These are phyloP conservation scores for Chanos chanos DNA, from an alignment of 2,797 vertebrate genomes.

Conservation along the genomic window DNA sequence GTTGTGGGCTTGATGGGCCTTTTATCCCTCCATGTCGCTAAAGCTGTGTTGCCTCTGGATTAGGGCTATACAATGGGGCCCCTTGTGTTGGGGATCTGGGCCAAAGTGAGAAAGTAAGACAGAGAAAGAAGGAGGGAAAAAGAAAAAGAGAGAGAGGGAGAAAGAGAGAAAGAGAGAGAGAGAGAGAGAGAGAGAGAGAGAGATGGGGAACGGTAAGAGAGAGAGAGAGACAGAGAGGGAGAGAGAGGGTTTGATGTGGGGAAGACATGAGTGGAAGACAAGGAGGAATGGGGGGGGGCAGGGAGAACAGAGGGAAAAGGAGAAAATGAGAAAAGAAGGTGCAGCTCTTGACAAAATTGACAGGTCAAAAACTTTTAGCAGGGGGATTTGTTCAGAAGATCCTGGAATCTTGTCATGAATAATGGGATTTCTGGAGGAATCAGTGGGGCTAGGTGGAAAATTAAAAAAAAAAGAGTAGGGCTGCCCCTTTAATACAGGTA, in stretches of 20 bases:
- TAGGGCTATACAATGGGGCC: slow-evolving; percentile 96
- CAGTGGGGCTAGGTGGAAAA: slow-evolving; percentile 58
- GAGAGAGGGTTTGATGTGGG: no score
- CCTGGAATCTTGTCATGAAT: slow-evolving; percentile 70
- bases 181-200: slow-evolving; percentile 52
- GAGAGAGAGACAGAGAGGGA: neutral
- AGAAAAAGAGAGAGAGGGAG: slow-evolving; percentile 53
- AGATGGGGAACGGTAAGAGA: slow-evolving; percentile 46
- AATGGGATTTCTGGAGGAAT: slow-evolving; percentile 68
- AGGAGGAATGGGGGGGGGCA: slow-evolving; percentile 45
- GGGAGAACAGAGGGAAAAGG: slow-evolving; percentile 46
- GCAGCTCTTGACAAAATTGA: slow-evolving; percentile 65
- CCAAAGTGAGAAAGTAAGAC: slow-evolving; percentile 63
- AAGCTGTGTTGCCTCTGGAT: slow-evolving; percentile 99
- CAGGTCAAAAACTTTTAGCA: slow-evolving; percentile 74
- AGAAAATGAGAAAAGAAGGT: slow-evolving; percentile 56
- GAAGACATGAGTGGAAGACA: slow-evolving; percentile 43
- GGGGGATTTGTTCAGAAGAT: slow-evolving; percentile 67
- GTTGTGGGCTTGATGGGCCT: slow-evolving; percentile 98
- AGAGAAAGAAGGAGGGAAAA: slow-evolving; percentile 42
- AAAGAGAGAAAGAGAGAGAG: slow-evolving; percentile 53
- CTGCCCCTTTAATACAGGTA: slow-evolving; percentile 71
- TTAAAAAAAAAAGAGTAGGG: slow-evolving; percentile 43
- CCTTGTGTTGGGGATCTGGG: slow-evolving; percentile 94
- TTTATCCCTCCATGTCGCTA: slow-evolving; percentile 99